Evolutionary conservation across 1,140 invertebrate species (phyloP).

Genomic region (Charaxes varanes): DNA sequence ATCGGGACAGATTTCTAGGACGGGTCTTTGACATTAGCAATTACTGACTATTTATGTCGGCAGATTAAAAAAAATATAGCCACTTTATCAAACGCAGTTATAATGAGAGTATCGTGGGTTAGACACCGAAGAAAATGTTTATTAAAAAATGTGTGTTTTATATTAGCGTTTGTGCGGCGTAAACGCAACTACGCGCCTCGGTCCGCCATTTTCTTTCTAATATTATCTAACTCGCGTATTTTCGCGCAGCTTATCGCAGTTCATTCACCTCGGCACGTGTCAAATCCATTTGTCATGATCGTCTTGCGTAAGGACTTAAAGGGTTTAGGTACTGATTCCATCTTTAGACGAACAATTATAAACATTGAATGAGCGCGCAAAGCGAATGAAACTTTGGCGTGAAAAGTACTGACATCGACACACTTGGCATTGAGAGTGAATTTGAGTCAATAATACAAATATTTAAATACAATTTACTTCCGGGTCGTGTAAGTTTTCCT

Average conservation of each 20-base stretch:
- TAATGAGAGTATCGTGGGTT: no score
- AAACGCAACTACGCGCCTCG: conserved; percentile 16
- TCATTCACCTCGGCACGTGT: conserved; percentile 61
- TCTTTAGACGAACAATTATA: background rate
- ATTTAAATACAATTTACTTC: no score
- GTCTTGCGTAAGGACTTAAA: conserved; percentile 9
- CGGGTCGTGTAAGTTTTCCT: no score
- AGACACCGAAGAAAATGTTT: no score
- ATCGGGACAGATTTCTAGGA: no score
- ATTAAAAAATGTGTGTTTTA: no score
- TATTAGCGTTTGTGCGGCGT: conserved; percentile 8
- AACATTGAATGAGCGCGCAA: background rate
- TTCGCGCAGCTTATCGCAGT: conserved; percentile 61
- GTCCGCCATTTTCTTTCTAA: conserved; percentile 62
- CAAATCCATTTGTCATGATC: conserved; percentile 25
- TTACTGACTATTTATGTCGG: no score
- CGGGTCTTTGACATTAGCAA: no score
- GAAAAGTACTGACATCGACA: background rate
- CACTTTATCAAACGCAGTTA: no score
- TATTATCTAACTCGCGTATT: conserved; percentile 64
- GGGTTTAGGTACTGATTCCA: conserved; percentile 2
- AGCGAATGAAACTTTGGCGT: background rate
- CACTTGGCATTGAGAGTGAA: background rate
- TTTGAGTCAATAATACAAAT: background rate
- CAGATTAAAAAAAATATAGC: no score